Evolutionary conservation across 2,888 invertebrate genomes (phyloP).

Genomic region (Ethmia dodecea): DNA sequence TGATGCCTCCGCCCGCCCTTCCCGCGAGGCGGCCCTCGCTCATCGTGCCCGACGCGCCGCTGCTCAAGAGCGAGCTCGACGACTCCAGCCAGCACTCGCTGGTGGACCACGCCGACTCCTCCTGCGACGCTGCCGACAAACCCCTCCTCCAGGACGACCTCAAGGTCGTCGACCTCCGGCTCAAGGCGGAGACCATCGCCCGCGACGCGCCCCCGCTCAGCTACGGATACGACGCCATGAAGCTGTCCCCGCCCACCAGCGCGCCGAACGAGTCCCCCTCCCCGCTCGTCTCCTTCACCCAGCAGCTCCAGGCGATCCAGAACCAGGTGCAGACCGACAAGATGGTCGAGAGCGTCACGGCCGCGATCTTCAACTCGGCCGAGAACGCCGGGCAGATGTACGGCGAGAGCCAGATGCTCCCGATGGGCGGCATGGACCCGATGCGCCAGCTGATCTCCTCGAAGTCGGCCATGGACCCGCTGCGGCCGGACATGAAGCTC

Average conservation of each 20-base stretch:
- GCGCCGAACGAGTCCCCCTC: conserved; percentile 53
- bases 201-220: conserved; percentile 45
- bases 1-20: conserved; percentile 78
- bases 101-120: conserved; percentile 44
- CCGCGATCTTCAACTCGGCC: conserved; percentile 68
- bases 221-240: conserved; percentile 60
- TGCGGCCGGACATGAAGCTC: conserved; percentile 52
- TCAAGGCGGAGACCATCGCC: conserved; percentile 78
- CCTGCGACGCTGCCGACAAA: conserved; percentile 35
- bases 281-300: conserved; percentile 57
- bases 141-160: conserved; percentile 49
- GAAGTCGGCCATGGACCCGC: conserved; percentile 34
- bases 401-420: conserved; percentile 36
- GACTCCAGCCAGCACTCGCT: conserved; percentile 84
- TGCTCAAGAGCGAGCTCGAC: conserved; percentile 81
- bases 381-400: conserved; percentile 53
- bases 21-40: conserved; percentile 80
- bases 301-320: conserved; percentile 67
- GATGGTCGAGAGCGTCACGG: conserved; percentile 71
- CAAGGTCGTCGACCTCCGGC: conserved; percentile 82
- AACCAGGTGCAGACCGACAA: conserved; percentile 72
- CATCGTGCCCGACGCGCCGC: conserved; percentile 77
- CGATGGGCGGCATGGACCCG: conserved; percentile 38
- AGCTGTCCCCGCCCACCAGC: conserved; percentile 72
- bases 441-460: conserved; percentile 53